phyloP scores from a whole-genome alignment of 2,888 invertebrate genomes.

The Pachydiplax longipennis region DNA sequence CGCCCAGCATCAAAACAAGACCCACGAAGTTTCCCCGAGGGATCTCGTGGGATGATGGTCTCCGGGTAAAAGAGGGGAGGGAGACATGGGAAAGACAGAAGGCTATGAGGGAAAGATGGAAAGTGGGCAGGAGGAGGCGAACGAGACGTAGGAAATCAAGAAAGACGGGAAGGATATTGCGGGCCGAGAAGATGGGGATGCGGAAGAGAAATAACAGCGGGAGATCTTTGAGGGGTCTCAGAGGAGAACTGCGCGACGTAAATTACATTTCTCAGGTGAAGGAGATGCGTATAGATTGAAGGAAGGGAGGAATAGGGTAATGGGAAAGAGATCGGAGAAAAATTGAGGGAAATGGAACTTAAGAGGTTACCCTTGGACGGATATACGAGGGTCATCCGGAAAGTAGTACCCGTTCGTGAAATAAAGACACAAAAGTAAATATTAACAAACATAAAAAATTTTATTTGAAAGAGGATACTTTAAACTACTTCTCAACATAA shows the following conservation, averaged over 20 bases:
- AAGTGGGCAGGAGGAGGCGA: background rate
- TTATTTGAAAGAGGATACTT: too few relatives aligned
- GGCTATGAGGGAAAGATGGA: background rate
- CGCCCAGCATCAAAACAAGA: conserved; percentile 42
- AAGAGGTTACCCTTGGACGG: too few relatives aligned
- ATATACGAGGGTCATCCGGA: too few relatives aligned
- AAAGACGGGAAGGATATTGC: background rate
- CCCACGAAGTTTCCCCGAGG: conserved; percentile 5
- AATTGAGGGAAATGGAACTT: background rate
- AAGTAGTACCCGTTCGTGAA: too few relatives aligned
- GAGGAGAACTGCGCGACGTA: background rate
- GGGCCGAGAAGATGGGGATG: background rate
- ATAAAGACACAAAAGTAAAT: too few relatives aligned
- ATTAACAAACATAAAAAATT: too few relatives aligned
- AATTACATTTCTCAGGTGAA: background rate
- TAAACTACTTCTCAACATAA: too few relatives aligned
- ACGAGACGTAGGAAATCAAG: background rate
- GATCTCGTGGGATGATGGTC: background rate
- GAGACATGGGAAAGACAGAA: background rate
- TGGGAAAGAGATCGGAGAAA: background rate
- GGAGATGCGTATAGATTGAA: background rate
- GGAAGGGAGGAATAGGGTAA: background rate
- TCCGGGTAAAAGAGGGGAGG: conserved; percentile 56
- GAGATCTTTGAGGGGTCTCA: background rate
- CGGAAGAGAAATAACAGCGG: background rate